Evolutionary conservation across 2,888 invertebrate genomes (phyloP).

Genomic region (Automeris io): DNA sequence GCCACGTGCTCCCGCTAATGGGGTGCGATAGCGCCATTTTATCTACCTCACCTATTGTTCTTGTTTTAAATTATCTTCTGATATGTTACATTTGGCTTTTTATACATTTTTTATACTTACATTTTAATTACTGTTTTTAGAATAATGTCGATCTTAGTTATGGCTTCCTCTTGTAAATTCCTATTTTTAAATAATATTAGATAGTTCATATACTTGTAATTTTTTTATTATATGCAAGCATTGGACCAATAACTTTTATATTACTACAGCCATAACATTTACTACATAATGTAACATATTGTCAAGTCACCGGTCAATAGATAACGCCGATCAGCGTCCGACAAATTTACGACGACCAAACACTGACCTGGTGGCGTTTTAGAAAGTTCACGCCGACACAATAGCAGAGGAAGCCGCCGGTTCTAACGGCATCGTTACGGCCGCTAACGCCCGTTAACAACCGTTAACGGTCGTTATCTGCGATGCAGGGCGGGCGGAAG

Average conservation of each 20-base stretch:
- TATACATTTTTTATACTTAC: too few species aligned
- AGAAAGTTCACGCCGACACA: conserved; percentile 44
- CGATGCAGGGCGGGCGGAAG: conserved; percentile 66
- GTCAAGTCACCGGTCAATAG: conserved; percentile 5
- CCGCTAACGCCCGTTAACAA: conserved; percentile 56
- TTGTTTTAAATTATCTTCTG: conserved; percentile 1
- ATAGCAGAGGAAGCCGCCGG: conserved; percentile 63
- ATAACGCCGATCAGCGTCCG: conserved; percentile 24
- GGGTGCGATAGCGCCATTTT: conserved; percentile 17
- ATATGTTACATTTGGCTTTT: background rate
- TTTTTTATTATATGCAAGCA: too few species aligned
- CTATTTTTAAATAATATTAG: too few species aligned
- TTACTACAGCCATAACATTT: too few species aligned
- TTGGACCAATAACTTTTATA: too few species aligned
- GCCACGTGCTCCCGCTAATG: conserved; percentile 24
- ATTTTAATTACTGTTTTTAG: too few species aligned
- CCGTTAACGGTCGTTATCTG: conserved; percentile 49
- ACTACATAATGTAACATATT: conserved; percentile 2
- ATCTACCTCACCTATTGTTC: conserved; percentile 2
- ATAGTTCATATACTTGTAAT: too few species aligned
- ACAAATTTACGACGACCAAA: conserved; percentile 41
- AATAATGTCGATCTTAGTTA: too few species aligned
- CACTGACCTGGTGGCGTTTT: conserved; percentile 27
- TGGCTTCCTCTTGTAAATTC: too few species aligned
- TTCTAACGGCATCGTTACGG: conserved; percentile 69